These are phyloP conservation scores for Trachelus stipa DNA, from an alignment of 2,888 invertebrate species.

Conservation along the genomic window DNA sequence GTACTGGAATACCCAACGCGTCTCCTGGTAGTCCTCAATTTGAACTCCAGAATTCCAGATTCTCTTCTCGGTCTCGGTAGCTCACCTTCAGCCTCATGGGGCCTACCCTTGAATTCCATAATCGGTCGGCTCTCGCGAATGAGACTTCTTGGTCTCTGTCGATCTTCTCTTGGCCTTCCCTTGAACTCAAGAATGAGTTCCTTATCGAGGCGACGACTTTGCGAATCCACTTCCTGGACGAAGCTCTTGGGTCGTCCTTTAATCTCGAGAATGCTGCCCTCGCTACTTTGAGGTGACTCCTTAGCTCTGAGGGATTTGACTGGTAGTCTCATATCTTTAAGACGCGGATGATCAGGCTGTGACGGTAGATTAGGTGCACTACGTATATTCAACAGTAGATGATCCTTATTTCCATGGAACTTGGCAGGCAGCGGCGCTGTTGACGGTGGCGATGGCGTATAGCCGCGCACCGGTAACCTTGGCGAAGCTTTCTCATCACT, in stretches of 20 bases:
- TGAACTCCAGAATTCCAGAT: slow-evolving; percentile 71
- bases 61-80: slow-evolving; percentile 59
- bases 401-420: slow-evolving; percentile 75
- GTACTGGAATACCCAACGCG: slow-evolving; percentile 80
- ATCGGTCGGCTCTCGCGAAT: slow-evolving; percentile 71
- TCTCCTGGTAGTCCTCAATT: slow-evolving; percentile 73
- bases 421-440: slow-evolving; percentile 86
- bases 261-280: slow-evolving; percentile 74
- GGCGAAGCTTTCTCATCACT: slow-evolving; percentile 59
- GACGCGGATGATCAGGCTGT: slow-evolving; percentile 74
- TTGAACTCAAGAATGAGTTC: slow-evolving; percentile 74
- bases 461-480: slow-evolving; percentile 76
- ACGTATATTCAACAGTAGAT: slow-evolving; percentile 75
- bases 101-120: slow-evolving; percentile 80
- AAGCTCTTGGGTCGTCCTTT: slow-evolving; percentile 68
- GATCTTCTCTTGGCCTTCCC: slow-evolving; percentile 71
- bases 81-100: slow-evolving; percentile 60
- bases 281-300: slow-evolving; percentile 73
- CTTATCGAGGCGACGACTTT: slow-evolving; percentile 71
- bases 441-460: slow-evolving; percentile 85
- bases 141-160: slow-evolving; percentile 59
- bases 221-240: slow-evolving; percentile 66
- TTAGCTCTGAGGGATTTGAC: slow-evolving; percentile 76
- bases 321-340: slow-evolving; percentile 81
- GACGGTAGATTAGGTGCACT: slow-evolving; percentile 84